Evolutionary conservation across 2,113 vertebrate genomes (phyloP), one percentile per base, ranked within the genome.

Genomic region (Picathartes gymnocephalus): DNA sequence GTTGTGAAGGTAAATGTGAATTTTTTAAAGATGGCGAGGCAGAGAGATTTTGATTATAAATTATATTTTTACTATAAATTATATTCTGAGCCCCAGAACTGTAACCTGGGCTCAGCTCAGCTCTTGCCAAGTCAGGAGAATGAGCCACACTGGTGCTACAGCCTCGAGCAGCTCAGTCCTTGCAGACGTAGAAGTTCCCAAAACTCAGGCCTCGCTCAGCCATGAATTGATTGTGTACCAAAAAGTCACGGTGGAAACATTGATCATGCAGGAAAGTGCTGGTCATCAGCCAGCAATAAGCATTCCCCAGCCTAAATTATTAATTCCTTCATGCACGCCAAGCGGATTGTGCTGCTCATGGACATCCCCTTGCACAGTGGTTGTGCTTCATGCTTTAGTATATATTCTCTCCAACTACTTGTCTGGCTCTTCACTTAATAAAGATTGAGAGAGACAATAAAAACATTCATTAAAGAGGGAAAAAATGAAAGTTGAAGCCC

Each of bases 261-360:
- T 93, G 94, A 93, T 96, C 94, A 78, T 18, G 35, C 16, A 18
- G 56, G 60, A 47, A 73, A 81, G 51, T 5, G 68, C 82, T 88
- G 90, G 68, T 92, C 68, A 70, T 62, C 86, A 37, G 76, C 76
- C 88, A 61, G 35, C 92, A 93, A 39, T 25, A 83, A 93, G 51
- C 86, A 30, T 48, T 83, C 56, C 47, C 64, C 60, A 82, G 74
- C 51, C 40, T 81, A 27, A 95, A 94, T 93, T 81, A 93, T 85
- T 66, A 83, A 95, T 88, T 93, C 60, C 57, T 85, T 47, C 57
- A 57, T 37, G 51, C 31, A 4, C 2, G 1, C n/a, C 19, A 44
- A 73, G 65, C 0, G 7, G 33, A 31, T 33, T 21, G 78, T 0
- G 0, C 56, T 15, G 64, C 82, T 69, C 0, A 0, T 0, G 0